Conservation (phyloP, 2,113 vertebrate species). For the Tenebrosternarchus preto region DNA sequence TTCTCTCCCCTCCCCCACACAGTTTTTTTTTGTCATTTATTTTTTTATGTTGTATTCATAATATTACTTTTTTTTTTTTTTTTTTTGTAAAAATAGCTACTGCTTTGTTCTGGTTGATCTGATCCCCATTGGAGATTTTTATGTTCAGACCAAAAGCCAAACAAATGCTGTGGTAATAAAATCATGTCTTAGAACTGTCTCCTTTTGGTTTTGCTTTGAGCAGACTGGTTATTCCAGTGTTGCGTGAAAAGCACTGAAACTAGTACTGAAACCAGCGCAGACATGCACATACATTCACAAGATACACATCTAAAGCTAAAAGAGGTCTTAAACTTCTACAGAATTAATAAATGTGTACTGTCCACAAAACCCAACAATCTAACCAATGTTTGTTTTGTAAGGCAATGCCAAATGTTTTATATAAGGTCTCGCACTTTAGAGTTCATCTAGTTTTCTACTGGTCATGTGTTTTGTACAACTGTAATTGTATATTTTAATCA, state of each 20-base stretch:
- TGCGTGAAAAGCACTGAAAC: slow-evolving; percentile 15
- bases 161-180: slow-evolving; percentile 58
- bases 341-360: not conserved
- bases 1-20: slow-evolving; percentile 42
- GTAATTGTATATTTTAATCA: too few relatives aligned
- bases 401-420: not conserved
- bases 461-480: not conserved
- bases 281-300: not conserved
- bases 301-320: not conserved
- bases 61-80: slow-evolving; percentile 49
- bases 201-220: slow-evolving; percentile 41
- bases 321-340: not conserved
- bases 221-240: slow-evolving; percentile 22
- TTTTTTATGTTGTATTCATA: slow-evolving; percentile 61
- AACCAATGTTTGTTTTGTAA: not conserved
- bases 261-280: not conserved
- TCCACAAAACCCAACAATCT: too few relatives aligned
- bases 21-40: slow-evolving; percentile 54
- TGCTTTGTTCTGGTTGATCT: slow-evolving; percentile 58
- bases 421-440: too few relatives aligned
- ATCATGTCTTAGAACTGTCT: slow-evolving; percentile 5
- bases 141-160: slow-evolving; percentile 56
- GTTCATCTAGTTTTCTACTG: too few relatives aligned
- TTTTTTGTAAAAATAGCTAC: slow-evolving; percentile 55
- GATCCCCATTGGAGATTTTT: slow-evolving; percentile 43